Base-by-base conservation (phyloP, 1,140 invertebrate species). In the Drosophila bipectinata region DNA sequence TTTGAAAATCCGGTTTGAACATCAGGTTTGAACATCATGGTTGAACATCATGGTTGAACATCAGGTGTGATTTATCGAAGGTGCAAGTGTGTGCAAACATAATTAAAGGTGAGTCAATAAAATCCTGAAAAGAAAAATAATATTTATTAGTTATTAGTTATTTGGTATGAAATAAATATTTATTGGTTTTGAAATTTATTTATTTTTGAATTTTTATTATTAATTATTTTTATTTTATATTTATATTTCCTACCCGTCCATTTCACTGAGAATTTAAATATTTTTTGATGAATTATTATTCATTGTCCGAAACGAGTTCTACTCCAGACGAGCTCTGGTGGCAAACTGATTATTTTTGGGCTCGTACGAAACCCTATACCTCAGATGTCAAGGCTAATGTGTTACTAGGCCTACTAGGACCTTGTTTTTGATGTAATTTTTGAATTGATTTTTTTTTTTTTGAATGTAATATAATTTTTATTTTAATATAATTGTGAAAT, bases 281-380 rank as follows among this genome's bases (percentile, higher is more conserved):
- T 4, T 18, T 59, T 56, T 56, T 21, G 9, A 32, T 30, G 0
- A 1, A 44, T 5, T 10, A 15, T 32, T n/a, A 41, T 12, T 24
- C 14, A 0, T 1, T 12, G 26, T 2, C 2, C 49, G 34, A 18
- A 67, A 61, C 44, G 9, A 47, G 39, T 26, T 61, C 18, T 47
- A 30, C 58, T 24, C 58, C 64, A 54, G 58, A 48, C 58, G 30
- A 61, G 58, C 57, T 61, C 64, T 54, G 57, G 47, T 51, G 32
- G 57, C 44, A 30, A 61, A 68, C 64, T 68, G 49, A 68, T 28
- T 34, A 8, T 53, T 4, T 21, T 10, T 1, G 3, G 1, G 7
- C 0, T 8, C 8, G 21, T 3, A 18, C 28, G 30, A 5, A 10
- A 7, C 32, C 24, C 5, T 3, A 6, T 21, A 7, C 21, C n/a